A percentile compares a stretch with the other conserved stretches of the same genome.
These are phyloP conservation scores for Triplophysa siluroides DNA, from an alignment of 2,113 vertebrate genomes.

Conservation along the genomic window DNA sequence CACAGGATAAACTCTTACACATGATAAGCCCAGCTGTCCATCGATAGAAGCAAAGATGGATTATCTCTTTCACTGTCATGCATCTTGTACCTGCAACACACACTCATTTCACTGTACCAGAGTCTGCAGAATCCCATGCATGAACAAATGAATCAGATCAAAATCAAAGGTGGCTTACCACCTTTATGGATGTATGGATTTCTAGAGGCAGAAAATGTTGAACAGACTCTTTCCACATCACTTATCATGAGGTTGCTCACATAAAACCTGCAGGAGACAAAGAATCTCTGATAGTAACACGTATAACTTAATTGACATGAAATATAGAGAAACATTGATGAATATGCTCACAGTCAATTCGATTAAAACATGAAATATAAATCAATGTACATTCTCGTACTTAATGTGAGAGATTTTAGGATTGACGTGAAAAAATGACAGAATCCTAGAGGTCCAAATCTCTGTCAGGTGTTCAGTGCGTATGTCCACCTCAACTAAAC, in stretches of 20 bases:
- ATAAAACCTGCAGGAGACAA: background rate
- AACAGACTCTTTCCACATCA: conserved; percentile 17
- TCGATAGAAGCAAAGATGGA: background rate
- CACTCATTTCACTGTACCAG: background rate
- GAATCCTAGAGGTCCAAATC: conserved; percentile 22
- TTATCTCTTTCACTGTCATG: conserved; percentile 1
- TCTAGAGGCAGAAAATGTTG: conserved; percentile 13
- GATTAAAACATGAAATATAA: no score
- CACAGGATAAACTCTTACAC: background rate
- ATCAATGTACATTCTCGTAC: background rate
- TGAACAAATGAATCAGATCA: background rate
- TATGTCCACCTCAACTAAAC: background rate
- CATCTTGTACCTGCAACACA: conserved; percentile 14
- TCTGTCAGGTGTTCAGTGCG: background rate
- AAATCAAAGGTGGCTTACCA: conserved; percentile 13
- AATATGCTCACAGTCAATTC: no score
- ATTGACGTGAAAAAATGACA: background rate
- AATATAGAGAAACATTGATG: no score
- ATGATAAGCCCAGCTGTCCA: conserved; percentile 30
- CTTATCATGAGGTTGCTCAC: background rate
- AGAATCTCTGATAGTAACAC: background rate
- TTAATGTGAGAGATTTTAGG: conserved; percentile 5
- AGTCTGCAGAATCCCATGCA: background rate
- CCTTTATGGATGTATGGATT: background rate
- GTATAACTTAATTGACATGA: no score